Conservation (phyloP, 1,140 invertebrate genomes). For the Pachyrhynchus sulphureomaculatus region DNA sequence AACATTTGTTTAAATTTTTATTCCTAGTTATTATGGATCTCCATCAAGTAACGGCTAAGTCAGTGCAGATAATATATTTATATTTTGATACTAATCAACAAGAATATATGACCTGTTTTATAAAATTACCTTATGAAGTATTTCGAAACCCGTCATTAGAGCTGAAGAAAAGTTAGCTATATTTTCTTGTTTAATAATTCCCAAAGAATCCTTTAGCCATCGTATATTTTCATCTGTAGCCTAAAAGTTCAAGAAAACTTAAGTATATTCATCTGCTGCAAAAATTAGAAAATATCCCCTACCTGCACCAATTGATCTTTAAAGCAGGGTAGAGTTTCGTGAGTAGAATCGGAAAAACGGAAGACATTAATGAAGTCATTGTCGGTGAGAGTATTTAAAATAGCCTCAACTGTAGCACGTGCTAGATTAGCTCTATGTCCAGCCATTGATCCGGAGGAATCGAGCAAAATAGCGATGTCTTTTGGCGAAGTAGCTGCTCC, state of each 20-base stretch:
- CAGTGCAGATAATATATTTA: no score
- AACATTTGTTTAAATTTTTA: no score
- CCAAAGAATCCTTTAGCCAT: slow-evolving; percentile 76
- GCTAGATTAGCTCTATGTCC: slow-evolving; percentile 83
- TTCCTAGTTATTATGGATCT: no score
- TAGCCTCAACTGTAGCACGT: slow-evolving; percentile 78
- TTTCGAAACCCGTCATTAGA: slow-evolving; percentile 86
- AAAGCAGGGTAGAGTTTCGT: slow-evolving; percentile 82
- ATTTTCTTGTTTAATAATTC: slow-evolving; percentile 66
- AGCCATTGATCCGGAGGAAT: slow-evolving; percentile 85
- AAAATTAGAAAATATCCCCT: no score
- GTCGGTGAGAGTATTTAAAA: slow-evolving; percentile 92
- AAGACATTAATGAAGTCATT: slow-evolving; percentile 97
- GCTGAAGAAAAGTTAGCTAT: slow-evolving; percentile 93
- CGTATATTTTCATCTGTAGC: slow-evolving; percentile 85
- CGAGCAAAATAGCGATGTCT: slow-evolving; percentile 91
- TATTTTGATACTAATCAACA: no score
- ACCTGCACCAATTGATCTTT: slow-evolving; percentile 83
- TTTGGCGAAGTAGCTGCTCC: slow-evolving; percentile 95
- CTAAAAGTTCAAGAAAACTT: no score
- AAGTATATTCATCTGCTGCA: no score
- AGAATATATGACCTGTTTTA: no score
- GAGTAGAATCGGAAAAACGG: slow-evolving; percentile 72
- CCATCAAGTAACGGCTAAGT: no score
- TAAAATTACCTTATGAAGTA: slow-evolving; percentile 87